Base-by-base conservation (phyloP, 1,140 invertebrate species). In the Acyrthosiphon pisum region DNA sequence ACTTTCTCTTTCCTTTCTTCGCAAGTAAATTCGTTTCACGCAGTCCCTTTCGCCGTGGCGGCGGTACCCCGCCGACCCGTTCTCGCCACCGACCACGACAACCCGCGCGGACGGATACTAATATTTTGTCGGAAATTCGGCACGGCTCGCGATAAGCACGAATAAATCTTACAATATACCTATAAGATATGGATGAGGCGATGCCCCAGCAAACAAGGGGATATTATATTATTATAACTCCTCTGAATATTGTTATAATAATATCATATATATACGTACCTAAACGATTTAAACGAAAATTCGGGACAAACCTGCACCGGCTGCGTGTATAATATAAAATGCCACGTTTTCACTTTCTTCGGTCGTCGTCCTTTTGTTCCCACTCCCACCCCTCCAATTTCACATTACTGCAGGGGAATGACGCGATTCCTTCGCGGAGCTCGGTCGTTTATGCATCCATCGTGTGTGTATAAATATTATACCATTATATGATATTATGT, bases 1-100 rank as follows among this genome's bases (percentile, higher is more conserved):
- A 93, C 91, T 93, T 93, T 93, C 91, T 93, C 91, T 86, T 92
- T 93, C 50, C 90, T 81, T 89, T 89, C 88, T 41, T 56, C 50
- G 48, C 35, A 20, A 3, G n/a, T 50, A 4, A 23, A 53, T 37
- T 6, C 88, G 23, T 60, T 90, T 41, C 53, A 60, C 50, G 2
- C 53, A 7, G 88, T 90, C 87, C 87, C 30, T 89, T 89, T 89
- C 48, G 26, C 23, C 48, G 87, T 18, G 14, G n/a, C 22, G n/a
- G 30, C 30, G 30, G 30, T n/a, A 9, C 87, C 14, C 87, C 48
- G 7, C 46, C 41, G 26, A n/a, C 50, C 50, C 50, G 50, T 53
- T 53, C 50, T 6, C 50, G 20, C 50, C 20, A 53, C 50, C 20
- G 20, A 22, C 2, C 20, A 6, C 76, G 2, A 26, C 9, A 37